Evolutionary conservation across 2,888 invertebrate species (phyloP).

Genomic region (Mimachlamys varia): DNA sequence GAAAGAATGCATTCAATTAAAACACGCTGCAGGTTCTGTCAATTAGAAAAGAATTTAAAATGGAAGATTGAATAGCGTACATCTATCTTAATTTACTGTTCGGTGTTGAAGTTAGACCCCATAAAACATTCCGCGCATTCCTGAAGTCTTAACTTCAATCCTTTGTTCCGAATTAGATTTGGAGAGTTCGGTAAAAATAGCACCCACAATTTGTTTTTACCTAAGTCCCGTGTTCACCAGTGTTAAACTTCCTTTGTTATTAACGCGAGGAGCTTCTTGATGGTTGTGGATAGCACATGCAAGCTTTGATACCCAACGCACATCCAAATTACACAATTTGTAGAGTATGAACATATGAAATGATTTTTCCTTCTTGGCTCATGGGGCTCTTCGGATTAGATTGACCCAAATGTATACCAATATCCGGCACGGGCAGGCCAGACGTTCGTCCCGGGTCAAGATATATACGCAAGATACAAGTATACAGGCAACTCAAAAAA

Average conservation of each 20-base stretch:
- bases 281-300: not conserved
- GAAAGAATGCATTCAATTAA: slow-evolving; percentile 8
- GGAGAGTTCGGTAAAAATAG: slow-evolving; percentile 1
- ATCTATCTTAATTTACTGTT: not conserved
- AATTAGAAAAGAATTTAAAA: slow-evolving; percentile 28
- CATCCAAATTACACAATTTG: not conserved
- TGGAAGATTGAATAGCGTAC: not conserved
- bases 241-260: not conserved
- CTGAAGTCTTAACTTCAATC: not conserved
- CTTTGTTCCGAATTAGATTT: not conserved
- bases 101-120: slow-evolving; percentile 13
- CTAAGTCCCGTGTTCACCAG: not conserved
- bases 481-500: too few species aligned
- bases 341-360: not conserved
- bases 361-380: not conserved
- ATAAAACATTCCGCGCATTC: not conserved
- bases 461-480: not conserved
- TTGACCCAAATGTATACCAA: not conserved
- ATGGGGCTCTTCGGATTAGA: not conserved
- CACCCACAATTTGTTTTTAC: not conserved
- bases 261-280: not conserved
- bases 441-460: too few species aligned
- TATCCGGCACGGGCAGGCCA: not conserved
- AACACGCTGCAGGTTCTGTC: not conserved
- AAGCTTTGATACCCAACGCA: not conserved